Conservation (phyloP, 2,888 invertebrate genomes). For the Physocephala rufipes region DNA sequence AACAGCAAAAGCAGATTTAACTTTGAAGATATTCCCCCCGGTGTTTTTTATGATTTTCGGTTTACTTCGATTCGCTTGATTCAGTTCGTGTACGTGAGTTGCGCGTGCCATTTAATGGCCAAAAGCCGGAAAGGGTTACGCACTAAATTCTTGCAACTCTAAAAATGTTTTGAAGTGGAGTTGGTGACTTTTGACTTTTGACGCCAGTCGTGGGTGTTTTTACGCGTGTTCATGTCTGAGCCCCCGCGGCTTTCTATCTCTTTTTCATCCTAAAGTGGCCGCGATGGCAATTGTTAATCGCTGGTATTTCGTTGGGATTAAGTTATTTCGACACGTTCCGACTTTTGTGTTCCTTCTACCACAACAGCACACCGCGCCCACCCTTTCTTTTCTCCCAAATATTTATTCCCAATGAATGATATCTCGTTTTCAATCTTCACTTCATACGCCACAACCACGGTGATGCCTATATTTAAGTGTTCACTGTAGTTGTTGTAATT, state of each 20-base stretch:
- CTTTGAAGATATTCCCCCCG: too few relatives aligned
- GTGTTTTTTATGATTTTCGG: too few relatives aligned
- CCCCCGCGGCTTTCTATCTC: background rate
- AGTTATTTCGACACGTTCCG: background rate
- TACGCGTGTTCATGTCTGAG: background rate
- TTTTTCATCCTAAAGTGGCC: background rate
- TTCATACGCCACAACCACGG: too few relatives aligned
- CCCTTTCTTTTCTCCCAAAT: background rate
- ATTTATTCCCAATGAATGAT: too few relatives aligned
- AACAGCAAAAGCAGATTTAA: too few relatives aligned
- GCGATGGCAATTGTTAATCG: background rate
- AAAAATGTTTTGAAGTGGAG: constrained; percentile 12
- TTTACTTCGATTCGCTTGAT: background rate
- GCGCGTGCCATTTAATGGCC: too few relatives aligned
- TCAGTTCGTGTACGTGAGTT: background rate
- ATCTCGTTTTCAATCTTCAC: too few relatives aligned
- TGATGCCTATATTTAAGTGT: background rate
- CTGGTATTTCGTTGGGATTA: background rate
- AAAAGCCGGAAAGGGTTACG: constrained; percentile 3
- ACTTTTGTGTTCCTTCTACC: background rate
- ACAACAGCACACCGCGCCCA: background rate
- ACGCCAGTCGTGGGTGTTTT: background rate
- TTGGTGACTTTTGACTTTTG: constrained; percentile 30
- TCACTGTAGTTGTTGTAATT: constrained; percentile 2
- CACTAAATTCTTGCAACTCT: constrained; percentile 8